phyloP scores from a whole-genome alignment of 2,888 invertebrate species.

The Conistra vaccinii region DNA sequence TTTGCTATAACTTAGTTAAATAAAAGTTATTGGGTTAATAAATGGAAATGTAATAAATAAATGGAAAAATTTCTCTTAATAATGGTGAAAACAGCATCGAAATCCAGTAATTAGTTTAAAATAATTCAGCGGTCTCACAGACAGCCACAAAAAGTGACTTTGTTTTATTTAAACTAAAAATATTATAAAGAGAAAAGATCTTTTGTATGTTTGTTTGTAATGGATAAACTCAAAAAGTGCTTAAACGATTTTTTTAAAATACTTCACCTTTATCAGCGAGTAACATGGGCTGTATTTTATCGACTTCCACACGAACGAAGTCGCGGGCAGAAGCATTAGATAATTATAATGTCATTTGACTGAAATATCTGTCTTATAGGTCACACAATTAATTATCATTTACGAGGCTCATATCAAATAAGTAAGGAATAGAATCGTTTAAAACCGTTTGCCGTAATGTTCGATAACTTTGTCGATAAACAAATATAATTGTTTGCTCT shows the following conservation, averaged over 20 bases:
- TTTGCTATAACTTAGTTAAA: not conserved
- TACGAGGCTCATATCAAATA: not conserved
- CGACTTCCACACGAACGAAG: too few species aligned
- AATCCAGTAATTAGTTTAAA: not conserved
- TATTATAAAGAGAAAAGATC: too few species aligned
- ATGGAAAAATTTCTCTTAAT: not conserved
- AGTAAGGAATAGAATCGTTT: not conserved
- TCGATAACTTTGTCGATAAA: not conserved
- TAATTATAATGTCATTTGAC: not conserved
- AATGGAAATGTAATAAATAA: not conserved
- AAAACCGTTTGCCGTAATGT: constrained; percentile 8
- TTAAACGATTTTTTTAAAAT: too few species aligned
- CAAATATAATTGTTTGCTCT: constrained; percentile 6
- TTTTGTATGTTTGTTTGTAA: too few species aligned
- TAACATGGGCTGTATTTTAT: too few species aligned
- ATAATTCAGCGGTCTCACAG: not conserved
- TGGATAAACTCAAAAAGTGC: too few species aligned
- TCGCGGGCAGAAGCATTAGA: too few species aligned
- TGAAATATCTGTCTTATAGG: not conserved
- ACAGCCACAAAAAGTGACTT: not conserved
- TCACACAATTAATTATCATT: not conserved
- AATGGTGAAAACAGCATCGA: not conserved
- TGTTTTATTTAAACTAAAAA: too few species aligned
- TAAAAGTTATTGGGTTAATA: not conserved
- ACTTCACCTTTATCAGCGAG: too few species aligned